These are phyloP conservation scores for Bettongia penicillata DNA, from an alignment of 2,113 vertebrate species.

Conservation along the genomic window DNA sequence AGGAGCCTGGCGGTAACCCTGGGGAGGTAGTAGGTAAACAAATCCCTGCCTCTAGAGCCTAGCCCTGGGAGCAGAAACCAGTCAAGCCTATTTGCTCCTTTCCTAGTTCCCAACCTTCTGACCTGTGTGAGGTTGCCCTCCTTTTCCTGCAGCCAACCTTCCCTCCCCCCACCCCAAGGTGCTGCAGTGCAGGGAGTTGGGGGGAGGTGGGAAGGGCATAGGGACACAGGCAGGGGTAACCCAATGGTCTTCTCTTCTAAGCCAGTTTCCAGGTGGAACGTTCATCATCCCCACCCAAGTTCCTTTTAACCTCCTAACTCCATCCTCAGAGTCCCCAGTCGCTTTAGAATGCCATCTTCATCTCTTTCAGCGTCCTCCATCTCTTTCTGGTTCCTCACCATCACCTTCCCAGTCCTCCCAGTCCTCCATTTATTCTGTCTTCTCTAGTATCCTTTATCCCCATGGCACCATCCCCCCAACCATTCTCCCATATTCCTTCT, in stretches of 20 bases:
- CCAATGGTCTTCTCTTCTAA: constrained; percentile 9
- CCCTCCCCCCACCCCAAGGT: constrained; percentile 44
- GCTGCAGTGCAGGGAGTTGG: constrained; percentile 55
- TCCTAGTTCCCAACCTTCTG: constrained; percentile 1
- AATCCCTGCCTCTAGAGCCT: constrained; percentile 1
- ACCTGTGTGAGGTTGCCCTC: constrained; percentile 12
- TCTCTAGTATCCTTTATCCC: neutral
- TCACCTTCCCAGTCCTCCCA: constrained; percentile 3
- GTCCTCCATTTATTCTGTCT: neutral
- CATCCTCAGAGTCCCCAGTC: constrained; percentile 21
- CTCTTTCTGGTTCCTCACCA: constrained; percentile 36
- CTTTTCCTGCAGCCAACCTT: constrained; percentile 57
- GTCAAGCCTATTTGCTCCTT: constrained; percentile 44
- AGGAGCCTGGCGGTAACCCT: constrained; percentile 53
- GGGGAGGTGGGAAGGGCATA: constrained; percentile 31
- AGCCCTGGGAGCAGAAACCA: constrained; percentile 24
- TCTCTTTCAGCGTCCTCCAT: constrained; percentile 40
- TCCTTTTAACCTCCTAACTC: constrained; percentile 17
- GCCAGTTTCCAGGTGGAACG: neutral
- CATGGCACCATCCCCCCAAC: constrained; percentile 50
- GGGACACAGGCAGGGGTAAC: constrained; percentile 14
- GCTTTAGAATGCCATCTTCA: constrained; percentile 57
- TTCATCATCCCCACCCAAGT: constrained; percentile 40
- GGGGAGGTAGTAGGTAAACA: constrained; percentile 63
- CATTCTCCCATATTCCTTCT: neutral